Conservation (phyloP, 2,888 invertebrate genomes). For the Stenodema calcarata region DNA sequence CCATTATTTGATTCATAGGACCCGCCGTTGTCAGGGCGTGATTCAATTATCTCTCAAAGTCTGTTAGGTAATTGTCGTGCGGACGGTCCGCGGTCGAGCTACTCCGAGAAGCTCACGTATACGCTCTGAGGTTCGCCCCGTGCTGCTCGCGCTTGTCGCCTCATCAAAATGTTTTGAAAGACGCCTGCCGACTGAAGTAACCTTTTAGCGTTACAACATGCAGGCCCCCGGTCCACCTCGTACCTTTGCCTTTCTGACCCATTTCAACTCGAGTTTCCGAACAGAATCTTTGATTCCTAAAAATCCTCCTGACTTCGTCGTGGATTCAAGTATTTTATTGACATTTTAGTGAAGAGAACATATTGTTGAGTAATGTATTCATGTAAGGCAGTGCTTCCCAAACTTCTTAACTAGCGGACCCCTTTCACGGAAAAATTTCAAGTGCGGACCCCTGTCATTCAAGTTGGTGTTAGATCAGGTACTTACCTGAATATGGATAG, state of each 20-base stretch:
- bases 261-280: neutral
- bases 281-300: no score
- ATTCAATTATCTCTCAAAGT: neutral
- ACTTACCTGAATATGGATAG: no score
- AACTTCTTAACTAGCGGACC: no score
- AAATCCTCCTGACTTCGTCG: no score
- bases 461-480: no score
- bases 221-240: neutral
- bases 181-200: neutral
- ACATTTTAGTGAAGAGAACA: no score
- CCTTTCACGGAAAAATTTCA: no score
- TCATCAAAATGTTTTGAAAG: slow-evolving; percentile 7
- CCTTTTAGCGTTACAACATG: slow-evolving; percentile 24
- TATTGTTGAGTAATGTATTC: no score
- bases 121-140: neutral
- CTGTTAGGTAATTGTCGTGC: neutral
- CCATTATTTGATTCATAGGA: neutral
- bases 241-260: neutral
- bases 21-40: neutral
- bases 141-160: neutral
- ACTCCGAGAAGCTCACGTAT: neutral
- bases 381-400: no score
- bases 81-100: neutral
- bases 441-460: no score
- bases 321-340: no score